Evolutionary conservation across 2,888 invertebrate species (phyloP), one percentile per base, ranked within the genome.

Genomic region (Torymus aiolomorphi): DNA sequence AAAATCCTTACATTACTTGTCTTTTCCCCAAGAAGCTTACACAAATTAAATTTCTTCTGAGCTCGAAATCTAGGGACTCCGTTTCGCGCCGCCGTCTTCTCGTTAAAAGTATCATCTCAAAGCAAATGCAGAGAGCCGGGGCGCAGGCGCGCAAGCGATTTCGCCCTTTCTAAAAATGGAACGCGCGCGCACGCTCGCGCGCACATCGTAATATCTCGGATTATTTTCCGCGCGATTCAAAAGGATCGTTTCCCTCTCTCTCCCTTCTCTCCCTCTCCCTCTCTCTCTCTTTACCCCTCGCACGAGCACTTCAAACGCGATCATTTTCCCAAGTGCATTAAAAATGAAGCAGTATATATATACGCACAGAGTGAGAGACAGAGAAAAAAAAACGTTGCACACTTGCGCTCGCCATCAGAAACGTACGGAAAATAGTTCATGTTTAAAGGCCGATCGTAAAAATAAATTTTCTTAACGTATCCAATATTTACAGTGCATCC

Each of bases 401-500:
- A 16, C 31, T 31, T 31, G 31, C 31, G 31, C 31, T 31, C 31
- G 31, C 8, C 31, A 49, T 62, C 76, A 70, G 56, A 71, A 57
- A 76, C 12, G 66, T 57, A 54, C 66, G 73, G 76, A 80, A 80
- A 76, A 67, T 72, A 76, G 71, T 76, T 72, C 72, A 80, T 62
- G 31, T 70, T 61, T 72, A 3, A 31, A 42, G 62, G 31, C 12
- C 31, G 65, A 69, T 61, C 72, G 69, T 77, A 77, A 77, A 77
- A 70, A 76, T 77, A 76, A 76, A 80, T 80, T 80, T 80, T 72
- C 74, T 80, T 77, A 65, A 63, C 20, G 73, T 76, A 80, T 80
- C 69, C 72, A 76, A 76, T 80, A 80, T 80, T 80, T 80, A 80
- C 69, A 76, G 70, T 67, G 31, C 57, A 69, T 69, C 73, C 76